Percentiles rank a stretch among this genome's conserved stretches.
These are phyloP conservation scores for Plecotus auritus DNA, from an alignment of 2,113 vertebrate species.

Conservation along the genomic window DNA sequence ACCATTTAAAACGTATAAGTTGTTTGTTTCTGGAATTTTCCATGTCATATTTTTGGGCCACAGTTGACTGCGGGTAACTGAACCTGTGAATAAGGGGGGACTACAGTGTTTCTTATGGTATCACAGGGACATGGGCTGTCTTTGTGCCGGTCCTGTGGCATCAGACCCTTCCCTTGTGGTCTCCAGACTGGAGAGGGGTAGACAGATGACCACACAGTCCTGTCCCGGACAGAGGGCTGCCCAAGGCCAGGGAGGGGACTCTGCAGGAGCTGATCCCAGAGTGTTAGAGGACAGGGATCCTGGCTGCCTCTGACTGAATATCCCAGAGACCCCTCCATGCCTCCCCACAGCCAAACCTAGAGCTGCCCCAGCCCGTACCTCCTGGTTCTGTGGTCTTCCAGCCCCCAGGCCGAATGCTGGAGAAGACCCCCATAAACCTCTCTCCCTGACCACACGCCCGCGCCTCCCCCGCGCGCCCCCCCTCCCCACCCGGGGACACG, in stretches of 20 bases:
- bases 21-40: not conserved
- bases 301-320: not conserved
- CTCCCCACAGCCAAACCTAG: not conserved
- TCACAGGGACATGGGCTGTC: not conserved
- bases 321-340: not conserved
- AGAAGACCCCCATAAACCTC: not conserved
- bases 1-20: not conserved
- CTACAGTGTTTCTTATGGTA: not conserved
- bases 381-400: not conserved
- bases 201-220: not conserved
- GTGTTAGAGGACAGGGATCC: not conserved
- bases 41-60: not conserved
- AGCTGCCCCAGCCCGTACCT: not conserved
- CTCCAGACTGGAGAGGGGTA: not conserved
- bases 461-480: no score
- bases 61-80: not conserved
- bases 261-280: not conserved
- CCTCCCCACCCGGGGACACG: accelerated
- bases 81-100: not conserved
- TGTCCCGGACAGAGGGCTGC: not conserved
- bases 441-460: not conserved
- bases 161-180: not conserved
- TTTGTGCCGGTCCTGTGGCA: not conserved
- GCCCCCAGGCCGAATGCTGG: not conserved
- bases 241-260: not conserved